Base-by-base conservation (phyloP, 1,140 invertebrate species). In the Streblospio benedicti region DNA sequence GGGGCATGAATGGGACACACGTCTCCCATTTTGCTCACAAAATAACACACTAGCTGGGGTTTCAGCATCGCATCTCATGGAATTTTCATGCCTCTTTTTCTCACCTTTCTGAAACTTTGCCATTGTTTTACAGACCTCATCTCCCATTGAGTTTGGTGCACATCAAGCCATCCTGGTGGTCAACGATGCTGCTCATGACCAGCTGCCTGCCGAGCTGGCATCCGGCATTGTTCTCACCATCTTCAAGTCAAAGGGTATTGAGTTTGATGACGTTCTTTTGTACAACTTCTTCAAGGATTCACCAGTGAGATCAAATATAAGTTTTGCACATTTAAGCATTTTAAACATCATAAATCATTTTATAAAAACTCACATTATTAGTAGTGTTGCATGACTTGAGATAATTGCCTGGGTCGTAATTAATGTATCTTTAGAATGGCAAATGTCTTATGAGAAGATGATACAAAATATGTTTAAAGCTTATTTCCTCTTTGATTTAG, bases 201-300 rank as follows among this genome's bases (percentile, higher is more conserved):
- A 60, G 25, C 53, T 72, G 4, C 69, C 71, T 4, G 64, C 69
- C 33, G 69, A 69, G 33, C 58, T 74, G 6, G 35, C 54, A 12
- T 49, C 60, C 45, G 69, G 64, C 4, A 44, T 74, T 16, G 70
- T 72, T n/a, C 62, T 74, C 57, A 74, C 72, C 14, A 69, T 74
- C 53, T 72, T 66, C 59, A 71, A 74, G 52, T 60, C 72, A 12
- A 74, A 74, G 55, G 72, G 70, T 16, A 62, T 73, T 9, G 71
- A 73, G 60, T 73, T 73, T 63, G 70, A 73, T 66, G 71, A 73
- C 49, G 63, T 73, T 18, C 64, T 73, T 2, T 61, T 73, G 14
- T 73, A 72, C 65, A 73, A 73, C 63, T 73, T 73, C 63, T 73
- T 73, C 59, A 69, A 70, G 51, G 71, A 73, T 54, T 73, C 71